Evolutionary conservation across 2,113 vertebrate species (phyloP).

Genomic region (Platysternon megacephalum): DNA sequence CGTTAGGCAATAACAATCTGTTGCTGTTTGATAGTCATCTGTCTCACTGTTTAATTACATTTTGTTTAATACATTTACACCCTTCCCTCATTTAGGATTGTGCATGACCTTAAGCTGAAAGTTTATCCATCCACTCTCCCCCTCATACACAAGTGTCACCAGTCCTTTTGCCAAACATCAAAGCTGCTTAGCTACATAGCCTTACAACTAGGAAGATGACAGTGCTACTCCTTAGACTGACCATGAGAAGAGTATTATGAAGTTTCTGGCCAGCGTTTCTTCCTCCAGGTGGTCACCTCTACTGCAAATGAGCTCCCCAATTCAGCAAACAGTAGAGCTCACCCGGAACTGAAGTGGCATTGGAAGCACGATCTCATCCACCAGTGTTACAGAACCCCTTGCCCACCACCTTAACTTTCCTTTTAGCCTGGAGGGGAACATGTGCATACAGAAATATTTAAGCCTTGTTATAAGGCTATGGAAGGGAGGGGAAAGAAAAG

Average conservation of each 20-base stretch:
- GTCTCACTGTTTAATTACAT: not conserved
- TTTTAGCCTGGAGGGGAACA: not conserved
- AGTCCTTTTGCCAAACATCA: too few species aligned
- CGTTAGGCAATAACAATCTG: conserved; percentile 5
- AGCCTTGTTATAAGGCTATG: not conserved
- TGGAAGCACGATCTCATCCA: not conserved
- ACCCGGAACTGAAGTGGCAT: not conserved
- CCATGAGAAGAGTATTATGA: not conserved
- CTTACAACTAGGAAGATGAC: not conserved
- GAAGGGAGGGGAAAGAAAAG: not conserved
- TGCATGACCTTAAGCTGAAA: not conserved
- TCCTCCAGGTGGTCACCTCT: not conserved
- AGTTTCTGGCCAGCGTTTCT: not conserved
- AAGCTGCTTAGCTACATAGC: not conserved
- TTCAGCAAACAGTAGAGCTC: not conserved
- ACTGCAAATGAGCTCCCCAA: not conserved
- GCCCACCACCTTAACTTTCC: not conserved
- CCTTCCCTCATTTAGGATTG: not conserved
- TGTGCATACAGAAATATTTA: not conserved
- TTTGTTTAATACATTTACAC: conserved; percentile 2
- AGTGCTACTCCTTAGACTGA: not conserved
- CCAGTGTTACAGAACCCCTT: not conserved
- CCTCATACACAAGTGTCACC: not conserved
- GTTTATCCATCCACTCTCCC: not conserved
- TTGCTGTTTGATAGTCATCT: not conserved